Base-by-base conservation (phyloP, 2,888 invertebrate genomes). In the Entomobrya proxima region DNA sequence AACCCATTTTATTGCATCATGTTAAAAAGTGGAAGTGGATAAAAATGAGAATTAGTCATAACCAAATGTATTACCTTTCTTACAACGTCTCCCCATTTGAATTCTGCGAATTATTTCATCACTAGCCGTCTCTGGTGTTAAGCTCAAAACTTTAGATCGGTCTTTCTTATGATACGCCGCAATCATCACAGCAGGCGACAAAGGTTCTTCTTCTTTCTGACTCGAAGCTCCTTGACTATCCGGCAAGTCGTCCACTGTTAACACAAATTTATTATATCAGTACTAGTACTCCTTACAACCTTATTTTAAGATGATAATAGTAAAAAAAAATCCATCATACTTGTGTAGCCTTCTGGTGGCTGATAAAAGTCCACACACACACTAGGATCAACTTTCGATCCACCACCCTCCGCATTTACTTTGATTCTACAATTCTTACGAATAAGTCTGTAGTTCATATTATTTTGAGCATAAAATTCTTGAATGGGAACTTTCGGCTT, bases 331-430 rank as follows among this genome's bases (percentile, higher is more conserved):
- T 55, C 1, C 50, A 27, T 52, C 21, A 15, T 76, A 87, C 86
- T 32, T 44, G 86, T 78, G 47, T 85, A 88, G 0, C 88, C 88
- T 11, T 79, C 64, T 1, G 88, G 88, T n/a, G 81, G 81, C 2
- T 61, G 21, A 50, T 58, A 88, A 30, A 24, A 52, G 27, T 86
- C 86, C 47, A 72, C 47, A 47, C 21, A 69, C 2, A 87, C 55
- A 24, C 40, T 44, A 7, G 30, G 40, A 5, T 47, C 58, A n/a
- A 2, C 40, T 18, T 9, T 50, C 30, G 44, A 18, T 37, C 55
- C 13, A 5, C 47, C 7, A 18, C 74, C 55, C n/a, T 84, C 58
- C 27, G 47, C n/a, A 32, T 76, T 40, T 1, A 84, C 40, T 21
- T 61, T 47, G 9, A 80, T 80, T 37, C 80, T 37, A 44, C 75